phyloP scores from a whole-genome alignment of 2,888 invertebrate species.

The Anthrax anthrax region DNA sequence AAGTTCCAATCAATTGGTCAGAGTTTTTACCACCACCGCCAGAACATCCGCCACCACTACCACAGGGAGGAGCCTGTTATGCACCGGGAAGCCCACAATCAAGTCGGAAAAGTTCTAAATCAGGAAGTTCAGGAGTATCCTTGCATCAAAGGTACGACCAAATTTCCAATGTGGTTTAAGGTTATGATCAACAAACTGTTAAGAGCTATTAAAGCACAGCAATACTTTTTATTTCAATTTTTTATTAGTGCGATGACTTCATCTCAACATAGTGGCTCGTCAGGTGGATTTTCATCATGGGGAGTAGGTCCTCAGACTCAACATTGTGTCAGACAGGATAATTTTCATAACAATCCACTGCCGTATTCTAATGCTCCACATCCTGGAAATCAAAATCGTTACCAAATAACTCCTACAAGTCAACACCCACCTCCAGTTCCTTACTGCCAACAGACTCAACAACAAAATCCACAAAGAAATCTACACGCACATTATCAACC shows the following conservation, averaged over 20 bases:
- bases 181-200: no score
- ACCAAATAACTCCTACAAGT: slow-evolving; percentile 33
- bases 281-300: slow-evolving; percentile 35
- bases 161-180: no score
- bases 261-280: slow-evolving; percentile 34
- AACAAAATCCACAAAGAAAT: slow-evolving; percentile 21
- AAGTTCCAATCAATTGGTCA: slow-evolving; percentile 39
- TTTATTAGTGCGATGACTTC: slow-evolving; percentile 27
- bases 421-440: slow-evolving; percentile 33
- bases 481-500: slow-evolving; percentile 34
- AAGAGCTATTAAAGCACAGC: no score
- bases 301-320: slow-evolving; percentile 24
- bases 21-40: slow-evolving; percentile 46
- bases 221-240: not conserved
- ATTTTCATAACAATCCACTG: slow-evolving; percentile 32
- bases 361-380: slow-evolving; percentile 18
- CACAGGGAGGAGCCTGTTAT: slow-evolving; percentile 22
- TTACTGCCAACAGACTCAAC: slow-evolving; percentile 24
- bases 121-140: slow-evolving; percentile 33
- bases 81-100: slow-evolving; percentile 32
- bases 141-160: slow-evolving; percentile 34
- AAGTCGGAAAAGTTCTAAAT: slow-evolving; percentile 32
- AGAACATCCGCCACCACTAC: slow-evolving; percentile 44
- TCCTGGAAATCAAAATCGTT: slow-evolving; percentile 27
- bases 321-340: slow-evolving; percentile 27